Evolutionary conservation across 37 sponge, comb jelly and placozoan species (phyloP), one percentile per base, ranked within the genome.

Genomic region (Ephydatia muelleri): DNA sequence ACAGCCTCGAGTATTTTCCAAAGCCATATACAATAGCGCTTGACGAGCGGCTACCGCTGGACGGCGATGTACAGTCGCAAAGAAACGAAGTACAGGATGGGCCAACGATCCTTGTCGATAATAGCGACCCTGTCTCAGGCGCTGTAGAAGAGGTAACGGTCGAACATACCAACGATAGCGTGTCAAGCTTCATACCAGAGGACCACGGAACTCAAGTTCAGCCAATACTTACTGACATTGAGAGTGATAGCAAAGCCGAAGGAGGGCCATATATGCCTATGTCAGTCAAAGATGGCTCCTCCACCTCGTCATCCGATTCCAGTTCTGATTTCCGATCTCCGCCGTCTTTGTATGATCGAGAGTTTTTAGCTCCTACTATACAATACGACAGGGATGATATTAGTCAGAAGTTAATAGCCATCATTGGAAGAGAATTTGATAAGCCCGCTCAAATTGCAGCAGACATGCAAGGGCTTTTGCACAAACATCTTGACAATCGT

Each of bases 341-440:
- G 19, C 19, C 81, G 30, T 80, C 92, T 49, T 43, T 91, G 3
- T 80, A 91, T 14, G 72, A 78, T 3, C 84, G 77, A 70, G 80
- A 77, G 0, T 78, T 70, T 32, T 76, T 33, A 13, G 72, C 87
- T 27, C 86, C 87, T 16, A 68, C 70, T 11, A 90, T 89, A n/a
- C 84, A 48, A 49, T 94, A 94, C 40, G 88, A 85, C 9, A 68
- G 83, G 68, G 88, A 87, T 13, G 35, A 11, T 70, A 65, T 68
- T 6, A 31, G 31, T 0, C 93, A 92, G 71, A 90, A 90, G 49
- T 77, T 90, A 14, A 79, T 94, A 23, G 95, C 91, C 27, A 86
- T 97, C 0, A 90, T 97, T 40, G 97, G 97, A 2, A 85, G 97
- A 49, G 95, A 94, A 68, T 97, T 97, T 81, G 97, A 97, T 57